Base-by-base conservation (phyloP, 1,140 invertebrate genomes). In the Arctopsyche grandis region DNA sequence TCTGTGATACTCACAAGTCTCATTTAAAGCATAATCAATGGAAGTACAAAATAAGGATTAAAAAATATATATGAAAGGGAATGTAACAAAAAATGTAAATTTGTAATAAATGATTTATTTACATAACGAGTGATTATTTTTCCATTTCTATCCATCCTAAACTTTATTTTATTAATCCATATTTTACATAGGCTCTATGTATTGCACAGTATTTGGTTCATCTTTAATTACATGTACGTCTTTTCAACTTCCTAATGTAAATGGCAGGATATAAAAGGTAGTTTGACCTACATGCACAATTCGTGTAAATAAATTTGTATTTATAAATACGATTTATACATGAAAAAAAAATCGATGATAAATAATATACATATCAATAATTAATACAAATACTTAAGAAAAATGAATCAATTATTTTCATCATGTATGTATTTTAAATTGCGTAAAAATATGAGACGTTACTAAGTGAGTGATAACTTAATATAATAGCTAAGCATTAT, bases 381-480 rank as follows among this genome's bases (percentile, higher is more conserved):
- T 46, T 46, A 46, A 46, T 7, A 46, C n/a, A n/a, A n/a, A n/a
- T n/a, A n/a, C n/a, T n/a, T n/a, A n/a, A n/a, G n/a, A n/a, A n/a
- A n/a, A n/a, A n/a, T n/a, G n/a, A n/a, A n/a, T n/a, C n/a, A n/a
- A 21, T 56, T 56, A 56, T 56, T 56, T 56, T 56, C n/a, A n/a
- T n/a, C n/a, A n/a, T n/a, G n/a, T n/a, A n/a, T n/a, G n/a, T n/a
- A 56, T 56, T 56, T 56, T 56, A 56, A 56, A 56, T 16, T 56
- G 14, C n/a, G n/a, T n/a, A n/a, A n/a, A n/a, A 56, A 56, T 4
- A 56, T 56, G 10, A 16, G 10, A 56, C 10, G 52, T 21, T 4
- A 10, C 19, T 56, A 56, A 21, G n/a, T 16, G 1, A 56, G 19
- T 21, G 52, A 56, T 56, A 56, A 56, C 52, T 16, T 56, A 56